A percentile compares a stretch with the other conserved stretches of the same genome.
These are phyloP conservation scores for Ashinkailepas kermadecensis DNA, from an alignment of 2,888 invertebrate species.

Conservation along the genomic window DNA sequence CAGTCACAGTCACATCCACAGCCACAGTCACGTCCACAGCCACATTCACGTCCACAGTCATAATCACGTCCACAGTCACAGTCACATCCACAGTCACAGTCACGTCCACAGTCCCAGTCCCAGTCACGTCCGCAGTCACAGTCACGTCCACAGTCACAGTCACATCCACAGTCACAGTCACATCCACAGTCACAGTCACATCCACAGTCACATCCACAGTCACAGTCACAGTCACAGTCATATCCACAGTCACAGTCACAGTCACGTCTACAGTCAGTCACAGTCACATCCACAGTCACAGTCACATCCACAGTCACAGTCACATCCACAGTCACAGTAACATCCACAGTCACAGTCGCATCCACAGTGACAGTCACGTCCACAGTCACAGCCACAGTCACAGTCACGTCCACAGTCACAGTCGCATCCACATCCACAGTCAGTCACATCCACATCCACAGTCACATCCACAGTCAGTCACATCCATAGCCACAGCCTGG, in stretches of 20 bases:
- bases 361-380: no score
- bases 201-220: no score
- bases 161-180: neutral
- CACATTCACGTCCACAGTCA: no score
- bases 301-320: no score
- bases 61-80: neutral
- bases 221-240: neutral
- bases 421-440: neutral
- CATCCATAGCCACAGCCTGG: neutral
- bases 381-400: neutral
- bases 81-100: neutral
- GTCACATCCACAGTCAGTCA: neutral
- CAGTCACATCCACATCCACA: neutral
- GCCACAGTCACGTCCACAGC: neutral
- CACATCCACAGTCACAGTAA: no score
- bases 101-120: no score
- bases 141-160: no score
- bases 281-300: neutral
- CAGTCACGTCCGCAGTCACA: neutral
- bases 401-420: neutral
- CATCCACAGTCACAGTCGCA: neutral
- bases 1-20: no score
- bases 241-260: neutral
- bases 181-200: neutral
- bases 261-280: neutral